Percentiles rank a stretch among this genome's conserved stretches.
These are phyloP conservation scores for Lycaon pictus DNA, from an alignment of 2,113 vertebrate species.

Conservation along the genomic window DNA sequence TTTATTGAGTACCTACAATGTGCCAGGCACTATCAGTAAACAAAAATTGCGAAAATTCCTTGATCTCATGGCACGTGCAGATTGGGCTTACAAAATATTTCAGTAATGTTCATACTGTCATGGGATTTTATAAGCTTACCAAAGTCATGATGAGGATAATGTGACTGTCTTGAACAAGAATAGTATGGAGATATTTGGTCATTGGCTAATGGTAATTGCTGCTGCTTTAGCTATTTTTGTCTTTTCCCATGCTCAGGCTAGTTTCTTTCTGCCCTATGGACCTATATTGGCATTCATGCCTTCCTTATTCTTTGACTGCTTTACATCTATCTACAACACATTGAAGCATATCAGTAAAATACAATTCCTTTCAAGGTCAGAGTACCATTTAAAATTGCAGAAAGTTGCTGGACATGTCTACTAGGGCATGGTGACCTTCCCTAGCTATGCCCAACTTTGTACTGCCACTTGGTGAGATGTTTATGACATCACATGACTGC, in stretches of 20 bases:
- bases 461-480: background rate
- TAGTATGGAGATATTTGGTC: background rate
- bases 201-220: background rate
- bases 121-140: background rate
- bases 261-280: background rate
- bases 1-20: background rate
- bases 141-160: background rate
- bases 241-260: background rate
- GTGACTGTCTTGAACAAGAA: background rate
- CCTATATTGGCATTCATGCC: background rate
- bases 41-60: background rate
- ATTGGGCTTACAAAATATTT: background rate
- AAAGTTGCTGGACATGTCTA: background rate
- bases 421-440: background rate
- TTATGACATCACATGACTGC: constrained; percentile 4
- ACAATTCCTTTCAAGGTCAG: background rate
- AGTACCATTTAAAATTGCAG: background rate
- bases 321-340: background rate
- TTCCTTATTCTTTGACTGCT: background rate
- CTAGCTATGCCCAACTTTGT: background rate
- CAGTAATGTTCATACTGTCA: background rate
- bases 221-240: background rate
- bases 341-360: background rate
- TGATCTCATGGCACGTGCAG: background rate
- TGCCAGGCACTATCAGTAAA: background rate